A percentile compares a stretch with the other conserved stretches of the same genome.
phyloP scores from a whole-genome alignment of 2,113 vertebrate genomes.

The Orycteropus afer region DNA sequence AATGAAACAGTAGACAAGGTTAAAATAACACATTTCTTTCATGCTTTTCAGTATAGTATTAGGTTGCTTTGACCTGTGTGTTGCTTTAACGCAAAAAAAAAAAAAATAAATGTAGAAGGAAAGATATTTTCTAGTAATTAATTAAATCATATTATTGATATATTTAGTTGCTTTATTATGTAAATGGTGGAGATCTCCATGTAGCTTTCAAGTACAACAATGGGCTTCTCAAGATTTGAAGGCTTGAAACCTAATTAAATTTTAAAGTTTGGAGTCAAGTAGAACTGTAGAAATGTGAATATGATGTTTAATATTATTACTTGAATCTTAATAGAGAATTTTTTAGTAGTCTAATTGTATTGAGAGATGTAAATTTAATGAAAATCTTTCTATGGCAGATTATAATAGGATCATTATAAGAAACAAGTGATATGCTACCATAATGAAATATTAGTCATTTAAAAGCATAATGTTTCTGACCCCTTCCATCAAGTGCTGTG shows the following conservation, averaged over 20 bases:
- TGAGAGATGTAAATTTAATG: constrained; percentile 9
- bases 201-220: constrained; percentile 17
- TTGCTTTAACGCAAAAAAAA: constrained; percentile 41
- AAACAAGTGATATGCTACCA: background rate
- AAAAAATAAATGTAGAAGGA: background rate
- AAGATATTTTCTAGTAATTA: constrained; percentile 50
- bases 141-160: background rate
- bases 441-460: constrained; percentile 43
- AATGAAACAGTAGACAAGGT: constrained; percentile 62
- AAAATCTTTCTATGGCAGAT: background rate
- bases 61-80: constrained; percentile 21
- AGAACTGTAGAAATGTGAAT: constrained; percentile 49
- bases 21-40: constrained; percentile 32
- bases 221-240: constrained; percentile 31
- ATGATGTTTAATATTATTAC: constrained; percentile 43
- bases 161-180: constrained; percentile 19
- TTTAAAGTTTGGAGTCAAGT: constrained; percentile 25
- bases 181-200: background rate
- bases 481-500: background rate
- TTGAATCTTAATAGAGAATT: constrained; percentile 51
- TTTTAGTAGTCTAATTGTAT: background rate
- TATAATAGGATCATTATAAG: constrained; percentile 33
- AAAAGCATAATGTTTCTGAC: constrained; percentile 45
- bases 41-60: constrained; percentile 20
- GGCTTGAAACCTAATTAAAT: constrained; percentile 11